Evolutionary conservation across 2,113 vertebrate species (phyloP).

Genomic region (Oxyura jamaicensis): DNA sequence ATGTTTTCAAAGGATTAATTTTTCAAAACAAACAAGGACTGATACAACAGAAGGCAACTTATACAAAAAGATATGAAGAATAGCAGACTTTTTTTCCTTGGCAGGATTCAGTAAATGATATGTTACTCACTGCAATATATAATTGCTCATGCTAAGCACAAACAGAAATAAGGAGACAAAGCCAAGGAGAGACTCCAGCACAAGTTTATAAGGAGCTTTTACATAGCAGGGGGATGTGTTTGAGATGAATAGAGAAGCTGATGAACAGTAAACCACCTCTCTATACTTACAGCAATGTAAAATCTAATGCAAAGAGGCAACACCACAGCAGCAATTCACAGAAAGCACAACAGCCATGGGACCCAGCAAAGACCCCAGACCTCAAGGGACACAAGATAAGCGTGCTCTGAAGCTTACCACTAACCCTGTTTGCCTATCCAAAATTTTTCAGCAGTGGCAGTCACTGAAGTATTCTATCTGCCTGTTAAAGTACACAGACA

Average conservation of each 20-base stretch:
- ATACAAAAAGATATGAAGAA: neutral
- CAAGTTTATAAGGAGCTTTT: neutral
- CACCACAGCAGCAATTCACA: neutral
- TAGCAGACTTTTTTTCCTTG: neutral
- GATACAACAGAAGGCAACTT: neutral
- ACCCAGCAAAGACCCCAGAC: neutral
- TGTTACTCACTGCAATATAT: neutral
- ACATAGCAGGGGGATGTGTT: fast-evolving
- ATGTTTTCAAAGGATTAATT: neutral
- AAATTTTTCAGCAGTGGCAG: neutral
- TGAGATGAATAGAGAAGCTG: neutral
- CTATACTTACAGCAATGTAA: neutral
- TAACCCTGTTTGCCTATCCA: neutral
- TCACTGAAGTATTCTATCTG: neutral
- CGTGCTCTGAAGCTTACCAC: neutral
- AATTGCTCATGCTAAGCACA: neutral
- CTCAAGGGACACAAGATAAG: neutral
- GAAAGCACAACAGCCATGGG: neutral
- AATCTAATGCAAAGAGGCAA: neutral
- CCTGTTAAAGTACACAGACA: neutral
- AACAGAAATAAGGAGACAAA: neutral
- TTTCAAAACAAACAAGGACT: neutral
- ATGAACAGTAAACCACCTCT: neutral
- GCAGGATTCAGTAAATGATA: neutral
- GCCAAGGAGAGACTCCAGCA: neutral